phyloP scores from a whole-genome alignment of 1,140 invertebrate genomes.

The Drosophila bocqueti region DNA sequence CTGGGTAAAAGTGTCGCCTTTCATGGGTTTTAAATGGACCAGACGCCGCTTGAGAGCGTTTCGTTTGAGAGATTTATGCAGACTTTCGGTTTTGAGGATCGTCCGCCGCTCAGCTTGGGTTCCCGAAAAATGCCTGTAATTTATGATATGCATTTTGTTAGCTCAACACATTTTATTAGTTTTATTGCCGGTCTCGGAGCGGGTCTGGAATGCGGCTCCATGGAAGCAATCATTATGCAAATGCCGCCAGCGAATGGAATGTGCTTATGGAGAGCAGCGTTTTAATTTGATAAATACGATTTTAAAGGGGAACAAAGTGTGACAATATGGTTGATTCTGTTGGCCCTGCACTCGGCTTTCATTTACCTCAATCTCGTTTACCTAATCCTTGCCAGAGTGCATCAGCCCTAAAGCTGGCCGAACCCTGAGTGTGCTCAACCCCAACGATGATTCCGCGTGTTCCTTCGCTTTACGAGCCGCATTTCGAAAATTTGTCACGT shows the following conservation, averaged over 20 bases:
- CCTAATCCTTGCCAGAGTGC: slow-evolving; percentile 27
- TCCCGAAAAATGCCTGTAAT: slow-evolving; percentile 27
- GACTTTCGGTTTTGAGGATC: slow-evolving; percentile 59
- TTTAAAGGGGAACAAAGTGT: not conserved
- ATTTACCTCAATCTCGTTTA: slow-evolving; percentile 12
- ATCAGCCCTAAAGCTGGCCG: slow-evolving; percentile 3
- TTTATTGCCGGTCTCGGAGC: slow-evolving; percentile 35
- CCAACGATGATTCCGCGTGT: slow-evolving; percentile 3
- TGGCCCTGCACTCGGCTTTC: not conserved
- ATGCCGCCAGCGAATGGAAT: slow-evolving; percentile 10
- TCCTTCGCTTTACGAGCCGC: slow-evolving; percentile 35
- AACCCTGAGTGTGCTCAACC: slow-evolving; percentile 13
- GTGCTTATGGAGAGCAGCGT: not conserved
- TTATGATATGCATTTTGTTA: slow-evolving; percentile 56
- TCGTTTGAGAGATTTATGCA: slow-evolving; percentile 71
- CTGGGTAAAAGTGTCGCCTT: slow-evolving; percentile 68
- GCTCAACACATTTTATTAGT: slow-evolving; percentile 46
- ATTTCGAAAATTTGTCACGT: slow-evolving; percentile 63
- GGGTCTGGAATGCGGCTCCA: slow-evolving; percentile 9
- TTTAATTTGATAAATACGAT: slow-evolving; percentile 4
- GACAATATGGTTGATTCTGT: not conserved
- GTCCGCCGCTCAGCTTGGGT: slow-evolving; percentile 24
- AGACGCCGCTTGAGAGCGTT: slow-evolving; percentile 54
- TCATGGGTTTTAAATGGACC: slow-evolving; percentile 52
- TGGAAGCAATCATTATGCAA: slow-evolving; percentile 11